These are phyloP conservation scores for Cyclina sinensis DNA, from an alignment of 1,140 invertebrate genomes.

Conservation along the genomic window DNA sequence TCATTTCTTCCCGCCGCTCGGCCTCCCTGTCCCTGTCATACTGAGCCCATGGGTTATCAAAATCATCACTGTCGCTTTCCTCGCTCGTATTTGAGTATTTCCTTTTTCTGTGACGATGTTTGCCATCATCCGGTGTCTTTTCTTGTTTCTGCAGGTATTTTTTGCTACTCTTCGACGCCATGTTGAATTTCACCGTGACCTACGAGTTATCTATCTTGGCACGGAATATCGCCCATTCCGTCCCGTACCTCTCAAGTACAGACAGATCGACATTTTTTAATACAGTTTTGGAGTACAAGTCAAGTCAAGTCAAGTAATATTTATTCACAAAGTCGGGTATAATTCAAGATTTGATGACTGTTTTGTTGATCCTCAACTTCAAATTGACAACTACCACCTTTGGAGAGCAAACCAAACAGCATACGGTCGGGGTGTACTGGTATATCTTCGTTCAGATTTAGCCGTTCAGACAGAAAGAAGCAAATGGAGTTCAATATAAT, in stretches of 20 bases:
- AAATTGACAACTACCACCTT: background rate
- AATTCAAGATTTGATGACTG: slow-evolving; percentile 55
- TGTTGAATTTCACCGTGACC: slow-evolving; percentile 53
- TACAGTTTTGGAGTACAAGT: too few relatives aligned
- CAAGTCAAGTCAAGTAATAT: too few relatives aligned
- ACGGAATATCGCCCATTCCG: too few relatives aligned
- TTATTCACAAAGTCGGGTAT: too few relatives aligned
- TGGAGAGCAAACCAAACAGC: background rate
- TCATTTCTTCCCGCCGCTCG: slow-evolving; percentile 77
- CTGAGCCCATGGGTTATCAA: slow-evolving; percentile 55
- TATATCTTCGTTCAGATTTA: slow-evolving; percentile 2
- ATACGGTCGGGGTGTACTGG: background rate
- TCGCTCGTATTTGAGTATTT: slow-evolving; percentile 32
- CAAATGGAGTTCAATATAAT: background rate
- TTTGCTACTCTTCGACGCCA: slow-evolving; percentile 70
- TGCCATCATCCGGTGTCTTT: slow-evolving; percentile 24
- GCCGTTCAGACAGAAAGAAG: slow-evolving; percentile 18
- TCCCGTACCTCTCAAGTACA: too few relatives aligned
- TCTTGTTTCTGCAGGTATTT: slow-evolving; percentile 68
- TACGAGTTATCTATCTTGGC: slow-evolving; percentile 8
- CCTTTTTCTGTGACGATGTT: slow-evolving; percentile 19
- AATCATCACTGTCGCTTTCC: slow-evolving; percentile 44
- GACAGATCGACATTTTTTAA: too few relatives aligned
- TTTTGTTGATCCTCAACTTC: slow-evolving; percentile 35
- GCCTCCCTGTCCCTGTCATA: slow-evolving; percentile 68